Conservation (phyloP, 2,888 invertebrate species). For the Megastigmus dorsalis region DNA sequence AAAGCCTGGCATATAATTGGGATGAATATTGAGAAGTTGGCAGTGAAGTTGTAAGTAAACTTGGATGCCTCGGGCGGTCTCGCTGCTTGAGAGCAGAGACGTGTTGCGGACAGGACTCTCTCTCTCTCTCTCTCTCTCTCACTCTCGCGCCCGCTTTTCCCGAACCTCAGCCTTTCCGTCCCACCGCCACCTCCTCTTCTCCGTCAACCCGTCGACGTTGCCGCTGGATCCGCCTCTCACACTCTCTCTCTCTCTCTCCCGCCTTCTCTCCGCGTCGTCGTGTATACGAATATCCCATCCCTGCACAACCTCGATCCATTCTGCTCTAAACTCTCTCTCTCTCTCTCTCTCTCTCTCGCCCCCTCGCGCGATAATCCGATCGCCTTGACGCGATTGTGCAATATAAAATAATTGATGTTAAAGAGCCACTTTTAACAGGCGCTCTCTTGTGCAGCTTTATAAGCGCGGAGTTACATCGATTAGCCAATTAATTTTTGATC, state of each 20-base stretch:
- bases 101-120: constrained; percentile 73
- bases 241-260: constrained; percentile 2
- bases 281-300: neutral
- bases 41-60: constrained; percentile 74
- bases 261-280: neutral
- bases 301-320: too few relatives aligned
- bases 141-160: constrained; percentile 12
- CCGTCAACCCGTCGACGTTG: constrained; percentile 4
- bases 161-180: constrained; percentile 10
- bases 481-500: too few relatives aligned
- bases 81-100: constrained; percentile 74
- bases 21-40: constrained; percentile 75
- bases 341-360: constrained; percentile 1
- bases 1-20: constrained; percentile 67
- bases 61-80: constrained; percentile 72
- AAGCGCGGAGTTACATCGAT: too few relatives aligned
- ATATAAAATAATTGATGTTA: too few relatives aligned
- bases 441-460: too few relatives aligned
- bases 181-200: neutral
- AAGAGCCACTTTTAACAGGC: too few relatives aligned
- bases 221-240: neutral
- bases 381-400: constrained; percentile 17
- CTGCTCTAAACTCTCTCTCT: too few relatives aligned
- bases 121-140: constrained; percentile 48
- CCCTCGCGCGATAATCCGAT: constrained; percentile 30